A percentile compares a stretch with the other conserved stretches of the same genome.
Evolutionary conservation across 2,113 vertebrate species (phyloP).

Genomic region (Tragelaphus buxtoni): DNA sequence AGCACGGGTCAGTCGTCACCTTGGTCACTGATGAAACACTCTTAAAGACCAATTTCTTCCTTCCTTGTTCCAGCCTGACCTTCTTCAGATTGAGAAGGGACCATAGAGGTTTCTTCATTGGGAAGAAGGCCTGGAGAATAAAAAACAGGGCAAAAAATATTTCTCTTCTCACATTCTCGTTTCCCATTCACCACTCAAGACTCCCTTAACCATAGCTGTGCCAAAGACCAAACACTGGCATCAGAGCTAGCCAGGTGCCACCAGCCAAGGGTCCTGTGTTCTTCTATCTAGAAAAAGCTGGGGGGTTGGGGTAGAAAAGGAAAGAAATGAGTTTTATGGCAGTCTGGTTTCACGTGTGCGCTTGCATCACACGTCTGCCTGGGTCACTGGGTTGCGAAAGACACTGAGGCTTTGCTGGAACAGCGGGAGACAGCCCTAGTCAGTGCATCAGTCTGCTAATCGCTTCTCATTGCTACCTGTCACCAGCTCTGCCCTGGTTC

Average conservation of each 20-base stretch:
- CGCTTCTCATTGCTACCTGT: not conserved
- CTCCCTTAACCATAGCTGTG: not conserved
- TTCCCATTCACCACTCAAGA: not conserved
- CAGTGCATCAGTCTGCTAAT: not conserved
- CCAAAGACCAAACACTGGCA: not conserved
- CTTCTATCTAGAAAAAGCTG: not conserved
- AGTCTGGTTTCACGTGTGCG: not conserved
- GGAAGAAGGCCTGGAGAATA: not conserved
- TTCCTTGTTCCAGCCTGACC: not conserved
- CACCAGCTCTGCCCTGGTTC: not conserved
- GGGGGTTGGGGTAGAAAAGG: not conserved
- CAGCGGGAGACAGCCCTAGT: not conserved
- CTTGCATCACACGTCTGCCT: not conserved
- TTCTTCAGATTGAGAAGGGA: not conserved
- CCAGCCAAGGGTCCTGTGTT: not conserved
- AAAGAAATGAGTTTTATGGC: not conserved
- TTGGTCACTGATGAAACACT: not conserved
- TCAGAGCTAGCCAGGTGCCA: not conserved
- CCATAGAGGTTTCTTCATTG: not conserved
- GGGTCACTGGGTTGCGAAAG: not conserved
- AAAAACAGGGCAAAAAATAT: not conserved
- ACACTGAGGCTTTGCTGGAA: not conserved
- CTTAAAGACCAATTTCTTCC: not conserved
- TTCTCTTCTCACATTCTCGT: not conserved
- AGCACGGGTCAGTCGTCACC: not conserved